phyloP scores from a whole-genome alignment of 2,113 vertebrate species.

The Phalacrocorax pelagicus region DNA sequence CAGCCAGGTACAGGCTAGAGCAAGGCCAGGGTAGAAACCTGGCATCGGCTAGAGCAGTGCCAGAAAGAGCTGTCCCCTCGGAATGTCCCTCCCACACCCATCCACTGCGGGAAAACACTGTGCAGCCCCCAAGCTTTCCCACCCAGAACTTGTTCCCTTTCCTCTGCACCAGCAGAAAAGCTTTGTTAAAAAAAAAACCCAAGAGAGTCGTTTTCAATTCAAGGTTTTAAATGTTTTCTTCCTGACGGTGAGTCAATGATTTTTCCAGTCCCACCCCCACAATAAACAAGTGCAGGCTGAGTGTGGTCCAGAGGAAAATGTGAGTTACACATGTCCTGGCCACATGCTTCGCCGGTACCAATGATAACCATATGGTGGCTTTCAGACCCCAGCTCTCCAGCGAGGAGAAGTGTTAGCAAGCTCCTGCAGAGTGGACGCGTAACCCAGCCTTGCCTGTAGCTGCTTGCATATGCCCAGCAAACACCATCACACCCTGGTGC shows the following conservation, averaged over 20 bases:
- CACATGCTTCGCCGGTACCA: slow-evolving; percentile 8
- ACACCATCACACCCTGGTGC: not conserved
- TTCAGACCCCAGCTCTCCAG: not conserved
- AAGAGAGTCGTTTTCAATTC: not conserved
- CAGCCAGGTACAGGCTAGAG: not conserved
- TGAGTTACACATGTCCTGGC: slow-evolving; percentile 36
- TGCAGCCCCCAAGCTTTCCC: not conserved
- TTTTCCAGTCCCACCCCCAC: slow-evolving; percentile 58
- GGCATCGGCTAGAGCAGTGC: not conserved
- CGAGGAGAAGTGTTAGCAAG: not conserved
- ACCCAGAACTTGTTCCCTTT: not conserved
- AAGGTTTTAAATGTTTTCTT: slow-evolving; percentile 16
- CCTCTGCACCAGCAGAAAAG: slow-evolving; percentile 1
- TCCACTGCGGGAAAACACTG: not conserved
- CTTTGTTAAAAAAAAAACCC: not conserved
- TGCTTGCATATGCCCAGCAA: not conserved
- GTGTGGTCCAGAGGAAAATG: slow-evolving; percentile 61
- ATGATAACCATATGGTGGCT: slow-evolving; percentile 58
- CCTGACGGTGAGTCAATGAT: slow-evolving; percentile 28
- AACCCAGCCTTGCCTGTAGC: not conserved
- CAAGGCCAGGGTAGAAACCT: not conserved
- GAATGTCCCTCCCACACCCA: not conserved
- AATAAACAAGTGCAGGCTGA: slow-evolving; percentile 49
- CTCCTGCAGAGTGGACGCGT: not conserved
- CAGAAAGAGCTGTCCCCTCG: not conserved